Evolutionary conservation across 2,113 vertebrate genomes (phyloP).

Genomic region (Myotis yumanensis): DNA sequence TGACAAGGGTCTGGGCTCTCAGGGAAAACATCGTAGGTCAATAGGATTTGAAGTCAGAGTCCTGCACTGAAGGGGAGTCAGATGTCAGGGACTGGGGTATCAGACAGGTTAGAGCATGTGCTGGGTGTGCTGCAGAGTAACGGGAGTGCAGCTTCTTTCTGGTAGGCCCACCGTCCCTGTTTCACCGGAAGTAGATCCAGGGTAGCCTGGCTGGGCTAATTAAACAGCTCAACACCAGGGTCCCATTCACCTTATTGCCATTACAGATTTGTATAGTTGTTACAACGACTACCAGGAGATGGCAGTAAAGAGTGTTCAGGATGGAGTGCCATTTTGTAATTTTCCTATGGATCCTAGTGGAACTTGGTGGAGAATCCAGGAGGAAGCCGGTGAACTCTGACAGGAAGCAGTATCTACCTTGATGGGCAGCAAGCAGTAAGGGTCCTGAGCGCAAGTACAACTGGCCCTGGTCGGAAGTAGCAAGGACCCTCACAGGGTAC

Average conservation of each 20-base stretch:
- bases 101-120: accelerated
- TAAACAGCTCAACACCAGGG: too few relatives aligned
- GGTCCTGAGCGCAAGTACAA: not conserved
- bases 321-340: not conserved
- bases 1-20: not conserved
- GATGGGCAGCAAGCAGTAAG: not conserved
- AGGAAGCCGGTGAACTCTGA: not conserved
- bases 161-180: not conserved
- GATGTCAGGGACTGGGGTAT: accelerated
- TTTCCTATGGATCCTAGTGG: not conserved
- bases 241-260: not conserved
- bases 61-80: not conserved
- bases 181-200: not conserved
- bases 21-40: not conserved
- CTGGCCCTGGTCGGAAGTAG: not conserved
- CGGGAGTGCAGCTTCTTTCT: not conserved
- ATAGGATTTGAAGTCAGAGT: not conserved
- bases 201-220: not conserved
- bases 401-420: not conserved
- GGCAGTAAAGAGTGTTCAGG: not conserved
- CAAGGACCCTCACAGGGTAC: not conserved
- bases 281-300: not conserved
- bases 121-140: not conserved
- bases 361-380: not conserved
- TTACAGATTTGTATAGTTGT: not conserved